Evolutionary conservation across 2,113 vertebrate genomes (phyloP).

Genomic region (Pomatostomus ruficeps): DNA sequence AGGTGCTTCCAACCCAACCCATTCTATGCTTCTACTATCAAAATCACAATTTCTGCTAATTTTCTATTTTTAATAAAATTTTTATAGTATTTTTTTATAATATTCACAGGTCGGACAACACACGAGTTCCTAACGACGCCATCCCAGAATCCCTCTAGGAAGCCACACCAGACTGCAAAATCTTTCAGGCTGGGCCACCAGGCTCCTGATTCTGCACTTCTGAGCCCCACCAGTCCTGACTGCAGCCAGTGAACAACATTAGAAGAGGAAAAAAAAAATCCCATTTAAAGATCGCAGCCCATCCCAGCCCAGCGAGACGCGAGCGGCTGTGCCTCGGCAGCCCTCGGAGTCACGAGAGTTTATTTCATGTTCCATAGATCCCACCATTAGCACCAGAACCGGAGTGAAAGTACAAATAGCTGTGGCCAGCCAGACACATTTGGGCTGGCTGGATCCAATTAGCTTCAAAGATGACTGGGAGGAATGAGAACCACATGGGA

Average conservation of each 20-base stretch:
- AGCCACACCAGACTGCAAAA: neutral
- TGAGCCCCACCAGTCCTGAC: neutral
- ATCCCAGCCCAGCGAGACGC: neutral
- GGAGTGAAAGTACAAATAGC: conserved; percentile 67
- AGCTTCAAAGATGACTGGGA: conserved; percentile 70
- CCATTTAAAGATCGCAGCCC: neutral
- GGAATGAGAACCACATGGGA: conserved; percentile 69
- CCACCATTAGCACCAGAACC: conserved; percentile 53
- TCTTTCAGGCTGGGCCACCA: neutral
- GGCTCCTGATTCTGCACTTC: neutral
- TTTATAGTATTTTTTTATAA: neutral
- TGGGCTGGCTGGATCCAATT: conserved; percentile 69
- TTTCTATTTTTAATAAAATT: neutral
- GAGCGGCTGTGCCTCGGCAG: neutral
- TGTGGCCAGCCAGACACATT: conserved; percentile 57
- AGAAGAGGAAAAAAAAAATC: neutral
- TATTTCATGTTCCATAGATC: conserved; percentile 61
- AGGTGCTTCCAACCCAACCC: neutral
- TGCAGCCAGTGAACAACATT: neutral
- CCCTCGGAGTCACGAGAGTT: conserved; percentile 41
- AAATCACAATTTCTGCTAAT: neutral
- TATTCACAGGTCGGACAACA: fast-evolving
- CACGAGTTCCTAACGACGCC: fast-evolving
- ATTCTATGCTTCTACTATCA: neutral
- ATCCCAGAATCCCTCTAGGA: neutral